A percentile compares a stretch with the other conserved stretches of the same genome.
Evolutionary conservation across 2,113 vertebrate species (phyloP).

Genomic region (Phaethon lepturus): DNA sequence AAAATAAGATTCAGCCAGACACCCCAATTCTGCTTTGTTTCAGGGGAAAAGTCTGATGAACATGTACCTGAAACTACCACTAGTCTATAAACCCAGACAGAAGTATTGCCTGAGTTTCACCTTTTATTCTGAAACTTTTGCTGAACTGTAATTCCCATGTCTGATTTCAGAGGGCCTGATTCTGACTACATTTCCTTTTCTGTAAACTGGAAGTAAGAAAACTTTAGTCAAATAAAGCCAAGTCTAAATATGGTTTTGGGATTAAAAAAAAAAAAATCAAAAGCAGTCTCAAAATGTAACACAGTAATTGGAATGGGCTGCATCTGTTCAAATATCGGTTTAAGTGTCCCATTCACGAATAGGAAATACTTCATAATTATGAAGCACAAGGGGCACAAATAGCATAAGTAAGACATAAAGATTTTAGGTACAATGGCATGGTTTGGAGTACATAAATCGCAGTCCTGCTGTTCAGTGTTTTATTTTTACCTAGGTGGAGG

Average conservation of each 20-base stretch:
- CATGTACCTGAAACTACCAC: not conserved
- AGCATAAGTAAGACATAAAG: not conserved
- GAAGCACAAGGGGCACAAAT: not conserved
- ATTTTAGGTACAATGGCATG: not conserved
- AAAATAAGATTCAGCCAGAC: not conserved
- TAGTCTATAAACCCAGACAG: not conserved
- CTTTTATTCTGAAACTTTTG: not conserved
- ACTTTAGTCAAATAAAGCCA: not conserved
- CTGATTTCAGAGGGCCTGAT: not conserved
- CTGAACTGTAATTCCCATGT: not conserved
- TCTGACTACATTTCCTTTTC: not conserved
- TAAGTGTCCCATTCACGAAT: not conserved
- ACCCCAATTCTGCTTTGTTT: not conserved
- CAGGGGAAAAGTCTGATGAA: not conserved
- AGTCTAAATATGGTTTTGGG: not conserved
- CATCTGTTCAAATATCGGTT: not conserved
- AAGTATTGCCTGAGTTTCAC: not conserved
- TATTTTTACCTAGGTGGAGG: not conserved
- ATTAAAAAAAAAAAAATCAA: not conserved
- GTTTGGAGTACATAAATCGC: not conserved
- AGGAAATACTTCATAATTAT: not conserved
- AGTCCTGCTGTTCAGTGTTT: not conserved
- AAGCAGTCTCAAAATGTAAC: not conserved
- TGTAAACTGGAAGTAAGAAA: not conserved
- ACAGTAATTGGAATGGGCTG: not conserved